Conservation (phyloP, 2,113 vertebrate species). For the Rhabdomys dilectus region DNA sequence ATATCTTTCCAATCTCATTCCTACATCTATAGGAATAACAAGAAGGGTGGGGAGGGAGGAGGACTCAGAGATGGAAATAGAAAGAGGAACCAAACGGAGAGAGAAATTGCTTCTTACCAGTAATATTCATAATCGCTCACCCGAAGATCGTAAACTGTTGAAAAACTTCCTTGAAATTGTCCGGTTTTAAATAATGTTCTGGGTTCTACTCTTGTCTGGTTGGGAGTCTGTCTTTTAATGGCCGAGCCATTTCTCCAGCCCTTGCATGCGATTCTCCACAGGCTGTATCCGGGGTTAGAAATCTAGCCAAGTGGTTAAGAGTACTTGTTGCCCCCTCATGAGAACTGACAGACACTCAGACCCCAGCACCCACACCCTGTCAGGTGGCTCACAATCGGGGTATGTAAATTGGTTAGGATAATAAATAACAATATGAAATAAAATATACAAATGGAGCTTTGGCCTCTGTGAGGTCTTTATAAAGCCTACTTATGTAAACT, state of each 20-base stretch:
- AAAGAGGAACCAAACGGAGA: slow-evolving; percentile 64
- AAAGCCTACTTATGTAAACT: neutral
- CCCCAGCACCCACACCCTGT: neutral
- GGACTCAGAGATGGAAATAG: slow-evolving; percentile 67
- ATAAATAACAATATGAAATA: neutral
- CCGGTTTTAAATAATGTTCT: slow-evolving; percentile 57
- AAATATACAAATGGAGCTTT: neutral
- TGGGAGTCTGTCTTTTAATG: neutral
- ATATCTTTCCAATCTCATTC: neutral
- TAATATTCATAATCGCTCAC: slow-evolving; percentile 55
- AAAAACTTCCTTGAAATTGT: slow-evolving; percentile 69
- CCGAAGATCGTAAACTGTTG: slow-evolving; percentile 9
- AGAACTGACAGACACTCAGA: no score
- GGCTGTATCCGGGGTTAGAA: neutral
- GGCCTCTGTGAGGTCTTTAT: neutral
- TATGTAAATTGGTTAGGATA: slow-evolving; percentile 2
- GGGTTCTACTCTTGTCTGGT: neutral
- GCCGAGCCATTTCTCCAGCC: neutral
- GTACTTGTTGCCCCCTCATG: neutral
- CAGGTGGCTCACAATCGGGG: neutral
- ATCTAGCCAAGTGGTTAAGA: neutral
- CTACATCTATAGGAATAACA: neutral
- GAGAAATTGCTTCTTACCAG: slow-evolving; percentile 49
- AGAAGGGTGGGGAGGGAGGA: neutral
- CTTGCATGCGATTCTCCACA: neutral